phyloP scores from a whole-genome alignment of 2,113 vertebrate species.

The Rutilus rutilus region DNA sequence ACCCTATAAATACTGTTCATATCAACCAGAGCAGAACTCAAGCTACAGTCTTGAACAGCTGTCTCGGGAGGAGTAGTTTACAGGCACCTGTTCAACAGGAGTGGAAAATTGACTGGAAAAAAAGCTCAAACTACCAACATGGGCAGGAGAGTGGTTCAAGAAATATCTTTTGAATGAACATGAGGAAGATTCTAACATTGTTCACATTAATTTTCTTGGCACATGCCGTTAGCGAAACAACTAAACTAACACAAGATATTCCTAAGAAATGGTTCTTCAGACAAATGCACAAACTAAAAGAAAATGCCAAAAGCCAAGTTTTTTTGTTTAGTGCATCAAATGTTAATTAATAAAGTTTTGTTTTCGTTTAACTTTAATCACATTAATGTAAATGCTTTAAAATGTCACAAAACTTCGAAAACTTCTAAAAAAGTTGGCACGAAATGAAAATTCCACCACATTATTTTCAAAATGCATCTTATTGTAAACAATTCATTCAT shows the following conservation, averaged over 20 bases:
- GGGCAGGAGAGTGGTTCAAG: background rate
- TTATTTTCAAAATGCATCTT: no score
- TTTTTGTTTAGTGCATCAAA: background rate
- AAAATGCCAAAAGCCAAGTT: no score
- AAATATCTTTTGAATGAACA: background rate
- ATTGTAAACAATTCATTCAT: no score
- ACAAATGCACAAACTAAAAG: background rate
- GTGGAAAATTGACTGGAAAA: background rate
- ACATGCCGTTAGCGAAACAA: background rate
- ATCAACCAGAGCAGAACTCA: conserved; percentile 17
- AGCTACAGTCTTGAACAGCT: conserved; percentile 26
- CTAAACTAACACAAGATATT: background rate
- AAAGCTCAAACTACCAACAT: background rate
- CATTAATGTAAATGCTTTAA: background rate
- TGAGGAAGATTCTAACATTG: background rate
- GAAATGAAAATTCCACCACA: no score
- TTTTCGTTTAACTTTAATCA: background rate
- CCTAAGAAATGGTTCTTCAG: background rate
- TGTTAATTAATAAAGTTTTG: background rate
- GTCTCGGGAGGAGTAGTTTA: conserved; percentile 25
- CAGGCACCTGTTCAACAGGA: conserved; percentile 13
- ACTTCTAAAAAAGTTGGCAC: no score
- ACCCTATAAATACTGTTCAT: conserved; percentile 44
- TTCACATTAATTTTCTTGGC: background rate
- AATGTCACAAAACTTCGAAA: background rate